phyloP scores from a whole-genome alignment of 2,888 invertebrate genomes.

The Plagiodera versicolora region DNA sequence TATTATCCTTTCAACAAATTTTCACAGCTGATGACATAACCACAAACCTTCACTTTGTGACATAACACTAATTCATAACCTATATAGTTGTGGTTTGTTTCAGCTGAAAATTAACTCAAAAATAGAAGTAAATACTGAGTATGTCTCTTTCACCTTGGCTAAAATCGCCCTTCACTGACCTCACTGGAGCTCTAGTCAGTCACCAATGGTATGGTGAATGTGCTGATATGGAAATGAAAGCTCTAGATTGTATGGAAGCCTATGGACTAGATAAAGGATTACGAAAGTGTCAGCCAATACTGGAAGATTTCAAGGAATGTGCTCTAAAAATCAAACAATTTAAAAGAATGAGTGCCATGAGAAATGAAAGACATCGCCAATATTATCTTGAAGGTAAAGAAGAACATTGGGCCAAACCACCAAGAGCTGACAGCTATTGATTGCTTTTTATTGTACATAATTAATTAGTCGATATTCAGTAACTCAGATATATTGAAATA shows the following conservation, averaged over 20 bases:
- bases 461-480: conserved; percentile 2
- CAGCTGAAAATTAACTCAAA: no score
- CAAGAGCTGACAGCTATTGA: conserved; percentile 64
- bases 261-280: conserved; percentile 71
- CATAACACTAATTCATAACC: not conserved
- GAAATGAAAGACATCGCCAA: conserved; percentile 64
- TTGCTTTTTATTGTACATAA: conserved; percentile 6
- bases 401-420: conserved; percentile 59
- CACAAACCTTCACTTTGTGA: no score
- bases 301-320: conserved; percentile 75
- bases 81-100: not conserved
- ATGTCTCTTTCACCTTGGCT: conserved; percentile 58
- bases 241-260: conserved; percentile 79
- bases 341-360: conserved; percentile 65
- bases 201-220: conserved; percentile 69
- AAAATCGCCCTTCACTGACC: conserved; percentile 71
- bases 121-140: no score
- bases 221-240: conserved; percentile 67
- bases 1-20: no score
- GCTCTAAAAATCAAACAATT: conserved; percentile 62
- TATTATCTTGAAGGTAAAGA: conserved; percentile 62
- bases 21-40: conserved; percentile 30
- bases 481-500: not conserved
- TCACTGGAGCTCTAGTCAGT: conserved; percentile 66
- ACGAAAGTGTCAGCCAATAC: conserved; percentile 63